phyloP scores from a whole-genome alignment of 2,113 vertebrate genomes.

The Bos javanicus region DNA sequence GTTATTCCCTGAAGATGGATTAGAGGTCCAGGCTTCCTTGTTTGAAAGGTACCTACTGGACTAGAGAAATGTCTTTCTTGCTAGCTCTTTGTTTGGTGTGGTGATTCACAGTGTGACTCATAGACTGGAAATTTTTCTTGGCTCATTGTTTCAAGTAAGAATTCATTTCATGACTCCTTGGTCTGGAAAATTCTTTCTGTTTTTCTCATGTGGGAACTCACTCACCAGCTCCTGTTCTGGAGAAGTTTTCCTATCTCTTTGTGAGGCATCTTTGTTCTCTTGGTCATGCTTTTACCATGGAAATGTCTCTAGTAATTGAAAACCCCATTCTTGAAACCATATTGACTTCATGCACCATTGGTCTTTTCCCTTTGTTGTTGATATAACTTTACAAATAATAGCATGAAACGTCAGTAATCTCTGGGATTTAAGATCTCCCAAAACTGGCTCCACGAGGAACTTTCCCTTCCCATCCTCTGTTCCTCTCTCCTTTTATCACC shows the following conservation, averaged over 20 bases:
- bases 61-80: not conserved
- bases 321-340: not conserved
- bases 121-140: not conserved
- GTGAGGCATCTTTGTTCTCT: not conserved
- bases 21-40: not conserved
- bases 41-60: not conserved
- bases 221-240: not conserved
- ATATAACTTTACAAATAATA: not conserved
- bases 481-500: not conserved
- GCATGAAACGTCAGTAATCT: not conserved
- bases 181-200: not conserved
- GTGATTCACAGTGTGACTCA: not conserved
- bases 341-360: not conserved
- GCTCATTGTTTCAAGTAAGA: not conserved
- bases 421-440: not conserved
- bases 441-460: not conserved
- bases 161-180: not conserved
- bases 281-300: not conserved
- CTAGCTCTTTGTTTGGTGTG: too few species aligned
- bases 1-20: not conserved
- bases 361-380: not conserved
- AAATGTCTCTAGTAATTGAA: not conserved
- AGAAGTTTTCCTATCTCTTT: not conserved
- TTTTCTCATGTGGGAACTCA: not conserved
- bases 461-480: not conserved